Evolutionary conservation across 1,140 invertebrate genomes (phyloP).

Genomic region (Liolophura sinensis): DNA sequence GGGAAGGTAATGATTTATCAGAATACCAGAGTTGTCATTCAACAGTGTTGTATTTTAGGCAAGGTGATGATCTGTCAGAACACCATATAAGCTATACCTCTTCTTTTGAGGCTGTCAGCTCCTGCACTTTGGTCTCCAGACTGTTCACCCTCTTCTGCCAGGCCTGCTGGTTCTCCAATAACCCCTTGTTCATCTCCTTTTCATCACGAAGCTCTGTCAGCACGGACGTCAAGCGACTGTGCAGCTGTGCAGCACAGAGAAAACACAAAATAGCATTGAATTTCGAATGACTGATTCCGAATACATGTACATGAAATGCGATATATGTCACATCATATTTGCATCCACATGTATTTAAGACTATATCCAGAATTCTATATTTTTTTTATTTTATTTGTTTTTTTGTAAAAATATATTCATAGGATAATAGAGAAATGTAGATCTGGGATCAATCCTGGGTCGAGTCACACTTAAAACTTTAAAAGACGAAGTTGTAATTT

Average conservation of each 20-base stretch:
- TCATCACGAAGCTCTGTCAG: constrained; percentile 75
- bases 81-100: constrained; percentile 42
- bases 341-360: not conserved
- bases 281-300: too few relatives aligned
- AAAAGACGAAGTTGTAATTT: too few relatives aligned
- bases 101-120: constrained; percentile 60
- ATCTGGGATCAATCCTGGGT: too few relatives aligned
- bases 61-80: too few relatives aligned
- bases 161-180: constrained; percentile 76
- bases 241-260: constrained; percentile 7
- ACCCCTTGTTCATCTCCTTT: constrained; percentile 72
- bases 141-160: constrained; percentile 74
- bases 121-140: constrained; percentile 61
- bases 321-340: not conserved
- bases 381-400: too few relatives aligned
- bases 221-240: constrained; percentile 31
- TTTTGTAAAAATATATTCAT: too few relatives aligned
- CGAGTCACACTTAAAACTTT: too few relatives aligned
- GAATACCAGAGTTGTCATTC: too few relatives aligned
- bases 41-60: too few relatives aligned
- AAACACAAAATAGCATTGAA: not conserved
- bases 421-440: too few relatives aligned
- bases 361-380: too few relatives aligned
- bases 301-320: not conserved
- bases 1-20: too few relatives aligned